phyloP scores from a whole-genome alignment of 2,888 invertebrate genomes.

The Luperina testacea region DNA sequence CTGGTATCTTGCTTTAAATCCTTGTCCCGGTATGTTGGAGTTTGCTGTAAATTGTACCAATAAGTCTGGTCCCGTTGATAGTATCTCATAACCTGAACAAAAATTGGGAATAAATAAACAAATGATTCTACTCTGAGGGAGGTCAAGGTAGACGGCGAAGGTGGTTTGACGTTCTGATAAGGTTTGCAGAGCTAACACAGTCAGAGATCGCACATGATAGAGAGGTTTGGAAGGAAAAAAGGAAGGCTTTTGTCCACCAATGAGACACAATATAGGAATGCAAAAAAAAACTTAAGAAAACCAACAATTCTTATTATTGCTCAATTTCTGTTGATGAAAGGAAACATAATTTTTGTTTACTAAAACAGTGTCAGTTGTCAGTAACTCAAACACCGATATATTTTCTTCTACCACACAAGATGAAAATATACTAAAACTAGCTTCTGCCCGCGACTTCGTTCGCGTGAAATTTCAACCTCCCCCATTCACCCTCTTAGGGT shows the following conservation, averaged over 20 bases:
- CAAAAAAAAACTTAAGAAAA: not conserved
- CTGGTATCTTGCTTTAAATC: conserved; percentile 94
- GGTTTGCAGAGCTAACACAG: not conserved
- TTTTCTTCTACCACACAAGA: not conserved
- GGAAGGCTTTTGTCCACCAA: not conserved
- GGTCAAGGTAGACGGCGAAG: too few species aligned
- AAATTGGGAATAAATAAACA: not conserved
- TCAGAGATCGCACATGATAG: too few species aligned
- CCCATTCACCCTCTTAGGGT: too few species aligned
- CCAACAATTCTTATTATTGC: not conserved
- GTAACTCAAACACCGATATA: not conserved
- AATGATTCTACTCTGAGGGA: not conserved
- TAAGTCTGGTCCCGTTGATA: conserved; percentile 95
- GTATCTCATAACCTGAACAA: conserved; percentile 92
- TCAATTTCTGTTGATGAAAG: not conserved
- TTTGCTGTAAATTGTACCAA: conserved; percentile 96
- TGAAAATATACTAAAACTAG: conserved; percentile 14
- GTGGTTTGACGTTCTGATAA: not conserved
- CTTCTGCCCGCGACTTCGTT: too few species aligned
- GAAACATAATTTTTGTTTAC: not conserved
- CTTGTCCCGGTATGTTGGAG: conserved; percentile 94
- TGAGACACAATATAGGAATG: not conserved
- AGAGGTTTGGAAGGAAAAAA: not conserved
- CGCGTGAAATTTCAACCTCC: too few species aligned
- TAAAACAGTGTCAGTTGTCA: not conserved